Base-by-base conservation (phyloP, 1,140 invertebrate species). In the Anoplolepis gracilipes region DNA sequence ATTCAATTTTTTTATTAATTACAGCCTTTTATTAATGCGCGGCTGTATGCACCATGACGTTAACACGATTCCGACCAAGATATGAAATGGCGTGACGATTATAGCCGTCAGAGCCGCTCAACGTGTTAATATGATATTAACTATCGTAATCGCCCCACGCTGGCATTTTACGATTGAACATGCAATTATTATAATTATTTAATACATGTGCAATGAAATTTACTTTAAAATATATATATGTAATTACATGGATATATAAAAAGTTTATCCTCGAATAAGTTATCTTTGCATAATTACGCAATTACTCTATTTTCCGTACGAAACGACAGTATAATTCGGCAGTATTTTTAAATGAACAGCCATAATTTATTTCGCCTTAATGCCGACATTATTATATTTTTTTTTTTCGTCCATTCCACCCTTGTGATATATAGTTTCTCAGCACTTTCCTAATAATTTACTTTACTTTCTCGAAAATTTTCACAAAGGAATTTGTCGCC, bases 11-110 rank as follows among this genome's bases (percentile, higher is more conserved):
- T 72, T 72, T 33, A 16, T 49, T 81, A 81, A 81, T 81, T 81
- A 72, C 78, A 30, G 64, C 4, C 22, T 49, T 59, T 59, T 70
- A 81, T 81, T 72, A 81, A 28, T 16, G 53, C 70, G 49, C 49
- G 70, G 28, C 28, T 22, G 19, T 55, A 28, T 69, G 65, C 64
- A 42, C 46, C 77, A 19, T 81, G 64, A 81, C 64, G 65, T 81
- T 81, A 81, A 81, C 77, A 36, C 11, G 78, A 81, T 81, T 81
- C 36, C 49, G 65, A 4, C 33, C 78, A 72, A 72, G 78, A 81
- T 81, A 81, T 36, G 65, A 72, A 81, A 72, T 81, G 33, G 78
- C 78, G 78, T 81, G 78, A 81, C 78, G 65, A 81, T 81, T 81
- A 81, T 70, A 70, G 46, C 30, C 25, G 65, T 81, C 53, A 55